phyloP scores from a whole-genome alignment of 1,140 invertebrate species.

The Eurosta solidaginis region DNA sequence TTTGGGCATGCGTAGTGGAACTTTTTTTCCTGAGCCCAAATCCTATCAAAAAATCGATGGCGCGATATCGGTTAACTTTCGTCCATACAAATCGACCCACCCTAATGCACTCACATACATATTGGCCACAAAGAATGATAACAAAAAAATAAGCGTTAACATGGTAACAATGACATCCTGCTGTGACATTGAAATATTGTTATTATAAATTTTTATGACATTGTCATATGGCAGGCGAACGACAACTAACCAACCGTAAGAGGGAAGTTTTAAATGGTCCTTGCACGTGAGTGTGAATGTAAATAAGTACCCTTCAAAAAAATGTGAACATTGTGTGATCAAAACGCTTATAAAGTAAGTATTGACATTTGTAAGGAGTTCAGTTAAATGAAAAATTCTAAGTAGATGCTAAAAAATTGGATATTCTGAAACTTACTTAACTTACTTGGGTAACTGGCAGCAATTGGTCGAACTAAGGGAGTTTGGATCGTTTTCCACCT shows the following conservation, averaged over 20 bases:
- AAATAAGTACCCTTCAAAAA: background rate
- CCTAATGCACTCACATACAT: background rate
- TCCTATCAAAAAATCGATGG: too few relatives aligned
- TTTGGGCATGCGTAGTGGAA: too few relatives aligned
- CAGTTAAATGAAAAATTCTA: too few relatives aligned
- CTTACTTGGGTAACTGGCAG: too few relatives aligned
- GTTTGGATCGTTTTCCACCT: too few relatives aligned
- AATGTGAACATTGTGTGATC: background rate
- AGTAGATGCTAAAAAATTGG: too few relatives aligned
- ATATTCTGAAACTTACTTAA: too few relatives aligned
- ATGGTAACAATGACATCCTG: slow-evolving; percentile 59
- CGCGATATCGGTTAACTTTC: too few relatives aligned
- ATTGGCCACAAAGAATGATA: background rate
- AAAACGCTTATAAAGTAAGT: background rate
- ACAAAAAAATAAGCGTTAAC: slow-evolving; percentile 55
- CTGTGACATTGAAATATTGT: slow-evolving; percentile 58
- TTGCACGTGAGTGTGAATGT: background rate
- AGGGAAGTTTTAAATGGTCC: background rate
- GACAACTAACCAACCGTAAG: slow-evolving; percentile 22
- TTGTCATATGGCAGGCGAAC: slow-evolving; percentile 40
- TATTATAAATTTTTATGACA: slow-evolving; percentile 57
- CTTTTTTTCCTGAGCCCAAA: too few relatives aligned
- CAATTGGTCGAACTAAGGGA: too few relatives aligned
- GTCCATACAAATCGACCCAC: background rate
- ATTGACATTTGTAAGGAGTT: background rate